Percentiles rank a stretch among this genome's conserved stretches.
Evolutionary conservation across 2,113 vertebrate species (phyloP).

Genomic region (Penelope pileata): DNA sequence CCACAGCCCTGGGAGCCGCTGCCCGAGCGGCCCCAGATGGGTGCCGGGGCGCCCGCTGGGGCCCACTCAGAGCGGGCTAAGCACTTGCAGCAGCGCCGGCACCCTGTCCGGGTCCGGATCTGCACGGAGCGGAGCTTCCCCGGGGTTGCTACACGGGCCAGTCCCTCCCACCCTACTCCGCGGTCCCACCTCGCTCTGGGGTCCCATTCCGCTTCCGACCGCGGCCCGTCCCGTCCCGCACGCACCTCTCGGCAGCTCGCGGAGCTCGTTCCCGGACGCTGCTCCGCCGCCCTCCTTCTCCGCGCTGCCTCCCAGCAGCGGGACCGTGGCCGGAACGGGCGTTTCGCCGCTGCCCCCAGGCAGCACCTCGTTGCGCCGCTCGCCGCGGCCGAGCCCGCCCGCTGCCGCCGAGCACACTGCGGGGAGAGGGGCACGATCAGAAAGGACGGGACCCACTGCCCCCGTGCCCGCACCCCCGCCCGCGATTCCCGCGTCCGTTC

Average conservation of each 20-base stretch:
- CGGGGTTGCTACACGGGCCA: not conserved
- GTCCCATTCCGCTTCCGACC: no score
- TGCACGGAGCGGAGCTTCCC: no score
- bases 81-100: no score
- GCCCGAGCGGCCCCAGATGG: no score
- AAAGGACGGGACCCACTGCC: not conserved
- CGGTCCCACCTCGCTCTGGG: not conserved
- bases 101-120: no score
- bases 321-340: conserved; percentile 27
- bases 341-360: conserved; percentile 25
- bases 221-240: no score
- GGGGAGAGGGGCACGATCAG: not conserved
- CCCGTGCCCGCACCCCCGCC: not conserved
- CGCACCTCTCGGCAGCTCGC: conserved; percentile 44
- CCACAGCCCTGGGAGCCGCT: not conserved
- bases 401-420: conserved; percentile 65
- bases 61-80: no score
- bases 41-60: no score
- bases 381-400: conserved; percentile 60
- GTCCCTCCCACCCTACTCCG: no score
- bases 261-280: conserved; percentile 42
- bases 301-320: conserved; percentile 32
- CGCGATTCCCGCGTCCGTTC: not conserved
- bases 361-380: conserved; percentile 67
- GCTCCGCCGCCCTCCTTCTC: conserved; percentile 19